phyloP scores from a whole-genome alignment of 2,797 vertebrate species.

The Vipera ursinii region DNA sequence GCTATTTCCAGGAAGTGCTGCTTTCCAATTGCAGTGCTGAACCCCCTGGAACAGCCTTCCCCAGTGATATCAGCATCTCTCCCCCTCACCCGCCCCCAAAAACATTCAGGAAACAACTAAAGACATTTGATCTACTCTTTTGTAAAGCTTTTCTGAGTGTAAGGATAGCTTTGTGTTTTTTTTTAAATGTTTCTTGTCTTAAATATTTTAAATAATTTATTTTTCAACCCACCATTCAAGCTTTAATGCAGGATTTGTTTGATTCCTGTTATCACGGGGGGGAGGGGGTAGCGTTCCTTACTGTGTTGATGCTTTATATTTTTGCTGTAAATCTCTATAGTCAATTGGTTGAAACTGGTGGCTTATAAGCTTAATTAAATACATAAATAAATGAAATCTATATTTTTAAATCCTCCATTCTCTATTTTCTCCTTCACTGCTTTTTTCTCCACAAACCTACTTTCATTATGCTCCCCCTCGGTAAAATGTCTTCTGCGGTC shows the following conservation, averaged over 20 bases:
- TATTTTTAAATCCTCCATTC: not conserved
- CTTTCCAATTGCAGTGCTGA: not conserved
- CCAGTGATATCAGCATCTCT: not conserved
- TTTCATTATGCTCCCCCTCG: not conserved
- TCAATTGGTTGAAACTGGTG: not conserved
- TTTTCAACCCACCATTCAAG: not conserved
- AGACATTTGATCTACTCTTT: not conserved
- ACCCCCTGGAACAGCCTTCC: not conserved
- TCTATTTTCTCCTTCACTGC: not conserved
- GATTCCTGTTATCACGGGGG: not conserved
- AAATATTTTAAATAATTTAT: not conserved
- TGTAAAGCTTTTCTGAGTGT: not conserved
- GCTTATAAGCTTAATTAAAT: not conserved
- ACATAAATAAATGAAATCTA: not conserved
- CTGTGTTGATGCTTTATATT: not conserved
- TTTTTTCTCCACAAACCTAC: not conserved
- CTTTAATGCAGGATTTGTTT: not conserved
- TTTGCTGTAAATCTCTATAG: not conserved
- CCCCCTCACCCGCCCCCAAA: not conserved
- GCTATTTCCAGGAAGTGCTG: not conserved
- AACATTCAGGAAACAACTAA: not conserved
- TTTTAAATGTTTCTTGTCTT: not conserved
- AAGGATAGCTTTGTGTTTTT: not conserved
- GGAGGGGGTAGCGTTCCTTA: not conserved
- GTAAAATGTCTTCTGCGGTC: not conserved